Evolutionary conservation across 2,113 vertebrate genomes (phyloP).

Genomic region (Coreoperca whiteheadi): DNA sequence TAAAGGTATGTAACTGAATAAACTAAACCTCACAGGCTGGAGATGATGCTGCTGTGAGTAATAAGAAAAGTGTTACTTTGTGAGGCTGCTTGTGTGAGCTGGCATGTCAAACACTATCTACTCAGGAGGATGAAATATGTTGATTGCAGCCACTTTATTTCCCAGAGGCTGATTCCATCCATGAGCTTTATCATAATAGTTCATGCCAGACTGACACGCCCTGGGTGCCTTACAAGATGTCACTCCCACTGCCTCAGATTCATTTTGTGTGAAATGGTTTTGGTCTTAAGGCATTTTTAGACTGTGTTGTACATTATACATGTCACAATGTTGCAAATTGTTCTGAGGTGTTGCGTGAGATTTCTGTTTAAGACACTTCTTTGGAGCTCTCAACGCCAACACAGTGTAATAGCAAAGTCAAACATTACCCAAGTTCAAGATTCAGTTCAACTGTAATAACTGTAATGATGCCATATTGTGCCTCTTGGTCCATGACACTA

Average conservation of each 20-base stretch:
- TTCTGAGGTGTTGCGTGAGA: not conserved
- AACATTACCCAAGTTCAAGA: not conserved
- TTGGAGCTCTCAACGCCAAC: not conserved
- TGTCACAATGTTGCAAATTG: not conserved
- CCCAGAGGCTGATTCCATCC: slow-evolving; percentile 38
- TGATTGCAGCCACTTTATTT: slow-evolving; percentile 44
- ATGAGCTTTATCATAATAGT: slow-evolving; percentile 33
- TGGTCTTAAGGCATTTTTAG: not conserved
- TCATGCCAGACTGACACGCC: not conserved
- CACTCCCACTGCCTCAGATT: slow-evolving; percentile 19
- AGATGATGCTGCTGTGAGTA: slow-evolving; percentile 5
- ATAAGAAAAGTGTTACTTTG: slow-evolving; percentile 27
- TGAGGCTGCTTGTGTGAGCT: not conserved
- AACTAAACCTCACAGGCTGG: slow-evolving; percentile 3
- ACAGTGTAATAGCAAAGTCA: not conserved
- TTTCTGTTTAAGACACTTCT: not conserved
- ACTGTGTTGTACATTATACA: not conserved
- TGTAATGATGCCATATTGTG: not conserved
- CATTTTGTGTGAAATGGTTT: slow-evolving; percentile 33
- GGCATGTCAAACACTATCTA: slow-evolving; percentile 18
- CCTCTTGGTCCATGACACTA: slow-evolving; percentile 15
- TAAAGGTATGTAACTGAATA: slow-evolving; percentile 16
- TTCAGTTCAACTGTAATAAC: slow-evolving; percentile 13
- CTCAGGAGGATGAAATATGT: slow-evolving; percentile 31
- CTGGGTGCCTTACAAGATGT: slow-evolving; percentile 19